A percentile compares a stretch with the other conserved stretches of the same genome.
These are phyloP conservation scores for Phainopepla nitens DNA, from an alignment of 2,113 vertebrate genomes.

Conservation along the genomic window DNA sequence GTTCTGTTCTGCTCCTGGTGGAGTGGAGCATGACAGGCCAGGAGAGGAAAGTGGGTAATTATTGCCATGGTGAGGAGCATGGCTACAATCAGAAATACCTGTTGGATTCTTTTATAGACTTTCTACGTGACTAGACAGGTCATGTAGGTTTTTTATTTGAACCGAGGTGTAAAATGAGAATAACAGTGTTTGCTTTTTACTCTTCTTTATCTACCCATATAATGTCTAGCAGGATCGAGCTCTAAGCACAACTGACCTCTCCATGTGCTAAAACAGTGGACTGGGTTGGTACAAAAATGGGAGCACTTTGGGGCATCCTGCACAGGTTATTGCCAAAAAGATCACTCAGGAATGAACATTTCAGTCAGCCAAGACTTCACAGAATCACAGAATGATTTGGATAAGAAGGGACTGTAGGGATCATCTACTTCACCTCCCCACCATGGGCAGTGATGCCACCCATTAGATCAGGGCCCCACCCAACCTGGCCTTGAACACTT, in stretches of 20 bases:
- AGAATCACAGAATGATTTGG: neutral
- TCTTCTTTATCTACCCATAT: neutral
- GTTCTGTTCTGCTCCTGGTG: neutral
- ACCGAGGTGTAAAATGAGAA: neutral
- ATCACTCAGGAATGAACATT: neutral
- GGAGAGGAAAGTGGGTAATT: neutral
- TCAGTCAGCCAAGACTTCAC: neutral
- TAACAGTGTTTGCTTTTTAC: neutral
- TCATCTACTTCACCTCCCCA: neutral
- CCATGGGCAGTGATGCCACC: neutral
- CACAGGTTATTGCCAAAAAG: neutral
- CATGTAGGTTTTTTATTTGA: neutral
- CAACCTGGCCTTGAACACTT: neutral
- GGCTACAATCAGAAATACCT: neutral
- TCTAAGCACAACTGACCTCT: neutral
- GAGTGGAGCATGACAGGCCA: neutral
- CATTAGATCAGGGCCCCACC: no score
- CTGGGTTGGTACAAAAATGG: neutral
- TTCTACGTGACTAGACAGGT: neutral
- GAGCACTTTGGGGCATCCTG: neutral
- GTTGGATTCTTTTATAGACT: neutral
- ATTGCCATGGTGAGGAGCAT: neutral
- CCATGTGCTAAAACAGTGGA: neutral
- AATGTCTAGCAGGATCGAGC: rapidly evolving
- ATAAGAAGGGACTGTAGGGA: neutral